phyloP scores from a whole-genome alignment of 1,140 invertebrate genomes.

The Ostrea denselamellosa region DNA sequence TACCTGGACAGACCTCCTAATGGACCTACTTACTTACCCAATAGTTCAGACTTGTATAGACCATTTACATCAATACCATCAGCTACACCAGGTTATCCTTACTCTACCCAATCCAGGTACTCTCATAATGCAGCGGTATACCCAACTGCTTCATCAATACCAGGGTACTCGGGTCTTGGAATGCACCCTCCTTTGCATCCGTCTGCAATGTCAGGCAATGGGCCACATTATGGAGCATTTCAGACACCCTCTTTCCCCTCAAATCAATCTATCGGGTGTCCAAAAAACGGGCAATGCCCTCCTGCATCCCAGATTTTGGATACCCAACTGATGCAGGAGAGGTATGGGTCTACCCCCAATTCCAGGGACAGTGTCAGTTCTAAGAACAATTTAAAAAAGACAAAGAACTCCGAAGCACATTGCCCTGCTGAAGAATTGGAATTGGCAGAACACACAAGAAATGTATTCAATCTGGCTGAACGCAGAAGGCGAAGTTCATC shows the following conservation, averaged over 20 bases:
- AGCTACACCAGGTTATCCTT: constrained; percentile 43
- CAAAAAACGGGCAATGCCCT: constrained; percentile 68
- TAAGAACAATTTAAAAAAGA: background rate
- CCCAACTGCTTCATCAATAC: background rate
- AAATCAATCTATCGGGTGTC: constrained; percentile 64
- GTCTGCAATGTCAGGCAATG: constrained; percentile 22
- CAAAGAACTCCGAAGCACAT: background rate
- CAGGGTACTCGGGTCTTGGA: constrained; percentile 48
- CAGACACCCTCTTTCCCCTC: constrained; percentile 51
- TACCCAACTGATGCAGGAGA: constrained; percentile 67
- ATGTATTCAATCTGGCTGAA: background rate
- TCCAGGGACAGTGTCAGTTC: constrained; percentile 49
- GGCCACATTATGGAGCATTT: constrained; percentile 49
- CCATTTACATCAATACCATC: constrained; percentile 61
- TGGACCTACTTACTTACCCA: constrained; percentile 61
- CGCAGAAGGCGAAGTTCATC: background rate
- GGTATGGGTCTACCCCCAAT: constrained; percentile 58
- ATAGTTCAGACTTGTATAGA: constrained; percentile 62
- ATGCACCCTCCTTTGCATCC: constrained; percentile 44
- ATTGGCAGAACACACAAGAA: constrained; percentile 22
- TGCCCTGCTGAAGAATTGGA: background rate
- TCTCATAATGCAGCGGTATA: constrained; percentile 10
- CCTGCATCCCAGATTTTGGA: constrained; percentile 66
- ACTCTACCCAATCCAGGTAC: constrained; percentile 43
- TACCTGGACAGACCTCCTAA: constrained; percentile 55